Base-by-base conservation (phyloP, 2,888 invertebrate species). In the Drosophila flavopinicola region DNA sequence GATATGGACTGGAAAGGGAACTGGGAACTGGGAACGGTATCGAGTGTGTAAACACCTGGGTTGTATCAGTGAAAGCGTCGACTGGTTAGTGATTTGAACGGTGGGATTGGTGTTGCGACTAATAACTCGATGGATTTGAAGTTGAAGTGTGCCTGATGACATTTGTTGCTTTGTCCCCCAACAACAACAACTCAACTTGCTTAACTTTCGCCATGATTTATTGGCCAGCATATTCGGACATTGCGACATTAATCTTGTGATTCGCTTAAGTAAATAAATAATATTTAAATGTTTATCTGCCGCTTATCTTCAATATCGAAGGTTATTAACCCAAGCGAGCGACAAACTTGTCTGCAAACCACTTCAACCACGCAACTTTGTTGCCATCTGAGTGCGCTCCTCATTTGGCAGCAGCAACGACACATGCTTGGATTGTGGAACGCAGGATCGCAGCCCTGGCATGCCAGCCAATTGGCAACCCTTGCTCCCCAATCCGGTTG, bases 121-220 rank as follows among this genome's bases (percentile, higher is more conserved):
- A 65, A 75, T 66, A 78, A 64, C 65, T 44, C 38, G 64, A 63
- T 69, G 52, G 64, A 70, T 71, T 71, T 49, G 48, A 25, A 29
- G 47, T 61, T 64, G 45, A 60, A 45, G 33, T 61, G 37, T 38
- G 48, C 48, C 33, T 32, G 73, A 54, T 83, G 83, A 79, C 83
- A 85, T 64, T 53, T 63, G 63, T 45, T 65, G 47, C 41, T 33
- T 41, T n/a, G n/a, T 6, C 38, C 44, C 53, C 35, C 30, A 47
- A n/a, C n/a, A n/a, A n/a, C 25, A 10, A 15, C 37, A 44, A 44
- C 29, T 27, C 25, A n/a, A 48, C 44, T 41, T 41, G 52, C 45
- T 29, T 44, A 72, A 78, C 80, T 80, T 80, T 80, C 80, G 87
- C 87, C 75, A 71, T 86, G 85, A 86, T 86, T 85, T 85, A 80